Evolutionary conservation across 2,888 invertebrate genomes (phyloP), one percentile per base, ranked within the genome.

Genomic region (Lasioglossum malachurum): DNA sequence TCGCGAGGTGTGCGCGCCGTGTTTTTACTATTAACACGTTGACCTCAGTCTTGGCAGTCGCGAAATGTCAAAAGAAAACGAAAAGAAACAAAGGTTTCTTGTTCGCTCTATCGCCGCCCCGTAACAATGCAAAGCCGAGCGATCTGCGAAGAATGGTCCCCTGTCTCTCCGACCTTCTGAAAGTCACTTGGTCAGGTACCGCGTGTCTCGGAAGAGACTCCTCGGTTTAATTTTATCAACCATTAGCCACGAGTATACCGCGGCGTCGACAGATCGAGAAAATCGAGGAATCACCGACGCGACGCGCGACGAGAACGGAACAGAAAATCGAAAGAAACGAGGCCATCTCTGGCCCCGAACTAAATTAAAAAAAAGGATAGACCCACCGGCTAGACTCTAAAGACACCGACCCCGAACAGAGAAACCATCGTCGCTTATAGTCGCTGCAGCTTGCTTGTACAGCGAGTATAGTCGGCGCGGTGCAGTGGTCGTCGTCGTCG

Each of bases 261-360:
- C 35, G 8, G 23, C 38, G 64, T 38, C 35, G 69, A 69, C 60
- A 64, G 67, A 53, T 49, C 73, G 46, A 49, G 83, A 75, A 72
- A 49, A 71, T 49, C 71, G 67, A 31, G 60, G 64, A 74, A 75
- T 80, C 53, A 3, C 14, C 57, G 5, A 31, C 53, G 27, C 41
- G 27, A 23, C 10, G 69, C 41, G 35, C 49, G 35, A 23, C 10
- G 69, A 10, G 75, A 35, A 44, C 74, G 23, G 31, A 41, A 12
- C 12, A 67, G n/a, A 38, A 60, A 76, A 76, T 27, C n/a, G 67
- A 64, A 72, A 69, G 57, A 27, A 73, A 46, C 75, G 87, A 49
- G 8, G 19, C 31, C 31, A 57, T n/a, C 57, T n/a, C 57, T n/a
- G 57, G 57, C 12, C 57, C 12, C 57, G 57, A 12, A 57, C n/a